These are phyloP conservation scores for Vanessa atalanta DNA, from an alignment of 1,140 invertebrate species.

Conservation along the genomic window DNA sequence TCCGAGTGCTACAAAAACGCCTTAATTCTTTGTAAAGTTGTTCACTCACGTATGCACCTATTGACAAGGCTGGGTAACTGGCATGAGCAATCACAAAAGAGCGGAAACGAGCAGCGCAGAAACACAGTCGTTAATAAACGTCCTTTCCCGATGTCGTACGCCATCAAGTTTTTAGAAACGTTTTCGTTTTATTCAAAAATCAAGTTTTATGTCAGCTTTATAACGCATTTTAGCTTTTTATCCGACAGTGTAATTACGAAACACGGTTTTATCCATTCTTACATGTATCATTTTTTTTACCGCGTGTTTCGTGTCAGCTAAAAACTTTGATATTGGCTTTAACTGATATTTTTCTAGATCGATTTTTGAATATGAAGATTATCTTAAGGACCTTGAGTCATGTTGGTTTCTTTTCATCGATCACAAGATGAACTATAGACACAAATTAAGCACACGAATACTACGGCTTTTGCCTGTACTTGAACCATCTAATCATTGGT, in stretches of 20 bases:
- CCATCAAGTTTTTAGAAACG: constrained; percentile 46
- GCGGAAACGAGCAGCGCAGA: constrained; percentile 68
- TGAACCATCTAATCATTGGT: too few relatives aligned
- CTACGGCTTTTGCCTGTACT: too few relatives aligned
- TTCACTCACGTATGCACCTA: constrained; percentile 62
- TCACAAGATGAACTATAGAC: neutral
- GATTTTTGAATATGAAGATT: too few relatives aligned
- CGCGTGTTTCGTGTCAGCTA: neutral
- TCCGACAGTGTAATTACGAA: constrained; percentile 27
- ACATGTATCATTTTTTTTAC: too few relatives aligned
- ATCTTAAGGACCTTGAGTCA: too few relatives aligned
- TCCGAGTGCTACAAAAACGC: constrained; percentile 54
- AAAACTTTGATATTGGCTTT: neutral
- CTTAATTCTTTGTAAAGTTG: constrained; percentile 63
- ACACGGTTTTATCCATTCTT: too few relatives aligned
- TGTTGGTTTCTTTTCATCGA: too few relatives aligned
- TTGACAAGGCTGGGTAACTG: constrained; percentile 57
- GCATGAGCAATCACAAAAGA: constrained; percentile 69
- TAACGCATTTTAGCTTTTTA: constrained; percentile 32
- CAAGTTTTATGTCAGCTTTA: constrained; percentile 39
- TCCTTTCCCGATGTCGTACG: constrained; percentile 56
- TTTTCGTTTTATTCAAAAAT: constrained; percentile 60
- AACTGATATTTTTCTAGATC: neutral
- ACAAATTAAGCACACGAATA: neutral
- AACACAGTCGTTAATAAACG: constrained; percentile 73